Evolutionary conservation across 2,888 invertebrate species (phyloP).

Genomic region (Gnatocerus cornutus): DNA sequence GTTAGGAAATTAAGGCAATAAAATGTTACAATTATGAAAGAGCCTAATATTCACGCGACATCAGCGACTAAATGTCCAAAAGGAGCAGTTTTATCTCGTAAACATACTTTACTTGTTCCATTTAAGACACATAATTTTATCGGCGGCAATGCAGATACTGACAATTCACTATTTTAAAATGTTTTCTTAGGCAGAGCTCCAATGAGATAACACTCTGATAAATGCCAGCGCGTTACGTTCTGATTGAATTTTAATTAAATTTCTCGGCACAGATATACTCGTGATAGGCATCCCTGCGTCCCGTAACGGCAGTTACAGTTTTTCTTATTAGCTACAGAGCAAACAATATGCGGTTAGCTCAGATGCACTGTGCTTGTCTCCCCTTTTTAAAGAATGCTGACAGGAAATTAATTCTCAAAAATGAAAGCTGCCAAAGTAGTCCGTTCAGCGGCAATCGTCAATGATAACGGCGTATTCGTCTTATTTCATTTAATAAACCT

Average conservation of each 20-base stretch:
- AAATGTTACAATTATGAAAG: constrained; percentile 62
- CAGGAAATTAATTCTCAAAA: constrained; percentile 74
- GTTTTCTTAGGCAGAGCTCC: constrained; percentile 70
- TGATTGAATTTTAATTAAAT: constrained; percentile 73
- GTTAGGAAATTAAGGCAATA: constrained; percentile 66
- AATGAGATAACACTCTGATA: constrained; percentile 70
- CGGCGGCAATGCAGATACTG: constrained; percentile 65
- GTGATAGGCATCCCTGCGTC: constrained; percentile 65
- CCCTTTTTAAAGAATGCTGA: constrained; percentile 72
- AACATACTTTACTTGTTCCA: constrained; percentile 64
- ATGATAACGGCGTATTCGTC: constrained; percentile 69
- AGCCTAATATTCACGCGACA: constrained; percentile 59
- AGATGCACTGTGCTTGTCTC: constrained; percentile 68
- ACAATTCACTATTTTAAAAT: constrained; percentile 71
- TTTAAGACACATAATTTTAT: constrained; percentile 67
- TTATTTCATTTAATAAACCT: constrained; percentile 71
- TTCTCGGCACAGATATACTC: constrained; percentile 67
- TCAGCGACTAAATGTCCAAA: constrained; percentile 64
- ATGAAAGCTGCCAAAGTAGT: constrained; percentile 71
- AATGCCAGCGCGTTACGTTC: constrained; percentile 68
- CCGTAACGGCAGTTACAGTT: constrained; percentile 68
- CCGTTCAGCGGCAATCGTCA: constrained; percentile 67
- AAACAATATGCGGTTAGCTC: constrained; percentile 70
- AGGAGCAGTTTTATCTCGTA: constrained; percentile 65
- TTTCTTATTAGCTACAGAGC: constrained; percentile 69